Evolutionary conservation across 2,888 invertebrate genomes (phyloP), one percentile per base, ranked within the genome.

Genomic region (Xestia xanthographa): DNA sequence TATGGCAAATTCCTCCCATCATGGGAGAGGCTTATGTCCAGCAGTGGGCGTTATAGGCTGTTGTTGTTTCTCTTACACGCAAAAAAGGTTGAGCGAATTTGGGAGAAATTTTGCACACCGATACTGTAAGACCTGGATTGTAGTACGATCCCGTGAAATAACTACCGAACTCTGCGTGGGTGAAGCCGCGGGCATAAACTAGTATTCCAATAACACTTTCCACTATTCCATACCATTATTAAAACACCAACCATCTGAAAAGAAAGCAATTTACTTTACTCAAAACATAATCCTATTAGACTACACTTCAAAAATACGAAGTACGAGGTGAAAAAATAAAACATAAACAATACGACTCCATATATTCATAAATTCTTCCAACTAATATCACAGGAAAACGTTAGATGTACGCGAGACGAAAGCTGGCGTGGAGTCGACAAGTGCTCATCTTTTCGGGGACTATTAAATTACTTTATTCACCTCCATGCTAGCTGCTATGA

Each of bases 381-480:
- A 80, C 83, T 80, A 80, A 83, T 85, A 83, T 72, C 69, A 74
- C 68, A 72, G 85, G 75, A 65, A 75, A 73, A 86, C 70, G 84
- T 75, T 82, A 81, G 68, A 75, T 77, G 76, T 76, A 72, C 60
- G 56, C 58, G 79, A 84, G 85, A 82, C 80, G 84, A 80, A 84
- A 80, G 85, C 85, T 83, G 84, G 86, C 81, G 83, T 87, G 82
- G 84, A 87, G 88, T 87, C 87, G 88, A 91, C 91, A 91, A 90
- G 90, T 85, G 87, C 86, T 92, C 92, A 91, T 92, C 91, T 93
- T 92, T 92, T 92, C 83, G 90, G 90, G 84, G 82, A 90, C 89
- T 91, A 92, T 93, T 93, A 93, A 92, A 93, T 93, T 93, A 93
- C 91, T 93, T 90, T 90, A 92, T 92, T 91, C 90, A 91, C 91